phyloP scores from a whole-genome alignment of 2,113 vertebrate genomes.

The Diadophis punctatus region DNA sequence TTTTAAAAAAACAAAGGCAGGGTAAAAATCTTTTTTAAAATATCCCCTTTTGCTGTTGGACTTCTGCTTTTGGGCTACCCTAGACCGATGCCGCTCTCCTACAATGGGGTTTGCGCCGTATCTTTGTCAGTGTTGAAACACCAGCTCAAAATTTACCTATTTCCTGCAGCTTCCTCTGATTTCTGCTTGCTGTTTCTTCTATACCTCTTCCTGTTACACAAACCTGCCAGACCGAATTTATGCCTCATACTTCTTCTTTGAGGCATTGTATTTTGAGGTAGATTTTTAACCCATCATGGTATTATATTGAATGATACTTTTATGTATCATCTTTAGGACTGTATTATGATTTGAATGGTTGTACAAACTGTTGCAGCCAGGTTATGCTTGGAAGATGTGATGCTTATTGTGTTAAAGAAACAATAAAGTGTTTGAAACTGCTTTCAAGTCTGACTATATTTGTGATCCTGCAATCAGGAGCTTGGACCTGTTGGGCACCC shows the following conservation, averaged over 20 bases:
- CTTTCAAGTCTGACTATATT: too few species aligned
- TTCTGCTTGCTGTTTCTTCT: not conserved
- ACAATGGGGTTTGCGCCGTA: not conserved
- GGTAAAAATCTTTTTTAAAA: not conserved
- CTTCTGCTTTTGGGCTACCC: not conserved
- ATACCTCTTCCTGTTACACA: not conserved
- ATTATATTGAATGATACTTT: too few species aligned
- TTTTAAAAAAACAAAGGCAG: not conserved
- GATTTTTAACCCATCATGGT: too few species aligned
- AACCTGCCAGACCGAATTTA: not conserved
- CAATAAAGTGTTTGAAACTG: too few species aligned
- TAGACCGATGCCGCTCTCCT: not conserved
- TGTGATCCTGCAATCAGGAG: too few species aligned
- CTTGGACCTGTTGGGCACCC: too few species aligned
- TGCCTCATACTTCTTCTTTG: not conserved
- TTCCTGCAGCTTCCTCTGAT: not conserved
- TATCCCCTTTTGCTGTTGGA: not conserved
- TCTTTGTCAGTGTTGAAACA: not conserved
- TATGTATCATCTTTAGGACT: too few species aligned
- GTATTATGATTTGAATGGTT: too few species aligned
- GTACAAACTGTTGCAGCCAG: too few species aligned
- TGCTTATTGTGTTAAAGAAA: too few species aligned
- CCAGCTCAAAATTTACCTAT: not conserved
- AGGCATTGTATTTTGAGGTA: not conserved
- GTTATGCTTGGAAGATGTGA: too few species aligned